A percentile compares a stretch with the other conserved stretches of the same genome.
These are phyloP conservation scores for Yponomeuta sedellus DNA, from an alignment of 2,888 invertebrate genomes.

Conservation along the genomic window DNA sequence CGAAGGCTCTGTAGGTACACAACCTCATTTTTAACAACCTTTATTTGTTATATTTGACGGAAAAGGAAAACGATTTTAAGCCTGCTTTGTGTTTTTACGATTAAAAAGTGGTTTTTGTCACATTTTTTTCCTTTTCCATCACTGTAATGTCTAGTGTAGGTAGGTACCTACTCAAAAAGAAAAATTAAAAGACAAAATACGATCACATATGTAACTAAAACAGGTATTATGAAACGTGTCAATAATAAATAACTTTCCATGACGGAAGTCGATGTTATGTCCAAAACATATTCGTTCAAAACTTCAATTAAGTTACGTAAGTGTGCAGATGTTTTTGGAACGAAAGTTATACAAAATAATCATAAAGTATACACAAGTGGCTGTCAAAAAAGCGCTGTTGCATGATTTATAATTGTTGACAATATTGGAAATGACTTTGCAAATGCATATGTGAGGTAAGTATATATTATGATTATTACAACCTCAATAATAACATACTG, in stretches of 20 bases:
- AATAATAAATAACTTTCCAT: background rate
- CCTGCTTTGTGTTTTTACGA: too few relatives aligned
- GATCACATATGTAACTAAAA: background rate
- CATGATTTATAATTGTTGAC: background rate
- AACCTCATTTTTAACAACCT: conserved; percentile 6
- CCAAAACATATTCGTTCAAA: background rate
- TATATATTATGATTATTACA: background rate
- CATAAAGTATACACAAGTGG: background rate
- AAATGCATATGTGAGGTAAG: background rate
- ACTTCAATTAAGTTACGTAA: conserved; percentile 6
- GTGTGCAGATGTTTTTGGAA: background rate
- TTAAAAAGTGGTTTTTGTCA: background rate
- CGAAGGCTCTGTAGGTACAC: conserved; percentile 5
- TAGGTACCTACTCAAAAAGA: background rate
- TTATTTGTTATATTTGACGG: background rate
- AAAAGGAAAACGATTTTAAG: too few relatives aligned
- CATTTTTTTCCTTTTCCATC: too few relatives aligned
- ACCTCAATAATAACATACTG: background rate
- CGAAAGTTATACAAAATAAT: conserved; percentile 5
- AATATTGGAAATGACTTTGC: background rate
- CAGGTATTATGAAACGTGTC: background rate
- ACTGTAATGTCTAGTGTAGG: too few relatives aligned
- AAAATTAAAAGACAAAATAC: background rate
- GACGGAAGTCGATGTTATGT: background rate
- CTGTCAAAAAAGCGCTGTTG: conserved; percentile 5